Base-by-base conservation (phyloP, 23 tunicate genomes). In the Trididemnum nubilum region DNA sequence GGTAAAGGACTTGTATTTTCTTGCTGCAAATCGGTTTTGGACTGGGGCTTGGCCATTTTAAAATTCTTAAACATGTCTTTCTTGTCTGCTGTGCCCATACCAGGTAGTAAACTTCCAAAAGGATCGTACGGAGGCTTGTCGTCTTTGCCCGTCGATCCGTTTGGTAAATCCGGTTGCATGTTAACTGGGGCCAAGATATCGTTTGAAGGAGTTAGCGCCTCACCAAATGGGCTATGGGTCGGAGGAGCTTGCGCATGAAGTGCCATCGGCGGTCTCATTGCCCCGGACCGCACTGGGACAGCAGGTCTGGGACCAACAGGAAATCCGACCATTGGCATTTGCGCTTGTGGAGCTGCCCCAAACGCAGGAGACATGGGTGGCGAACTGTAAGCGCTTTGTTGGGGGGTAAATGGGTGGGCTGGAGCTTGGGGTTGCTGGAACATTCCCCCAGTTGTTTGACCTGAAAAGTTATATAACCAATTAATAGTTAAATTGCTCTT, bases 31-130 rank as follows among this genome's bases (percentile, higher is more conserved):
- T 44, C 54, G 15, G 67, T 12, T 61, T 61, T 61, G 5, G 67
- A 61, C 39, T 71, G 75, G 24, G 97, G 90, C 64, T 86, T 91
- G 22, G 90, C 83, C 90, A 91, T 85, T 91, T 91, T 82, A 65
- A 80, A 91, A 81, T 86, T 76, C 58, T 91, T 91, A 64, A 91
- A 91, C 97, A 91, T 91, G 81, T 91, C 87, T 70, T 91, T 82
- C 37, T 82, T 91, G 31, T 81, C 88, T 0, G 87, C 21, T 2
- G 54, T 23, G 1, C 96, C 89, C 44, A 90, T 79, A 40, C 89
- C 96, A 30, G 96, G 85, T 9, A 90, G 59, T 0, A 90, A 73
- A 80, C 96, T 80, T 33, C 88, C 96, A 80, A 90, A 90, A 32
- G 96, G 96, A 65, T 90, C 96, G 78, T 23, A 73, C 7, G 38